Conservation (phyloP, 2,797 vertebrate species). For the Denticeps clupeoides region DNA sequence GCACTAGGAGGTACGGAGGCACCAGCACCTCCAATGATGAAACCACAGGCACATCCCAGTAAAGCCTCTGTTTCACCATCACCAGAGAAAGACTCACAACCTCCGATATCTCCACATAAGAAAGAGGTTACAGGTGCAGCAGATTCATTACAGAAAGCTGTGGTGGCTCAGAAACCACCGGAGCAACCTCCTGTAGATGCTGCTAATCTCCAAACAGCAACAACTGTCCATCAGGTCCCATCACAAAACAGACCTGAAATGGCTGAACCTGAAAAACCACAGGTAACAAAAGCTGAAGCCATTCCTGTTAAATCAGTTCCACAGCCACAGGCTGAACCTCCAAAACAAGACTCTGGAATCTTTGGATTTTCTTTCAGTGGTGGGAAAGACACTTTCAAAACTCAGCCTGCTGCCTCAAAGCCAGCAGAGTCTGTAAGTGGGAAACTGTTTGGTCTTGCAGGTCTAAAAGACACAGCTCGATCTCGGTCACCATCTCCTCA, state of each 20-base stretch:
- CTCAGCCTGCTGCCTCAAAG: background rate
- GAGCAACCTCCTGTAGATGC: constrained; percentile 23
- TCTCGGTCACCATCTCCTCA: constrained; percentile 62
- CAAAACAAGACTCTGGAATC: constrained; percentile 25
- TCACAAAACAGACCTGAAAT: too few relatives aligned
- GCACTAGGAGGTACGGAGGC: constrained; percentile 64
- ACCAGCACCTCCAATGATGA: constrained; percentile 36
- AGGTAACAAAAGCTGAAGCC: background rate
- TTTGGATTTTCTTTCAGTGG: constrained; percentile 26
- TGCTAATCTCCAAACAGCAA: constrained; percentile 34
- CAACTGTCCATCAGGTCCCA: background rate
- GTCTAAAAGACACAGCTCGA: constrained; percentile 32
- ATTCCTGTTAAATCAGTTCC: constrained; percentile 17
- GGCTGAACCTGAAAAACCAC: too few relatives aligned
- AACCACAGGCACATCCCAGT: constrained; percentile 33
- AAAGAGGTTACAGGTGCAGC: constrained; percentile 30
- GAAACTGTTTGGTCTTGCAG: too few relatives aligned
- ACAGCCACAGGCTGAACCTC: constrained; percentile 13
- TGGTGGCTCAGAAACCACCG: constrained; percentile 38
- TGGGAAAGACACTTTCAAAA: constrained; percentile 20
- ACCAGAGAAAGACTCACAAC: constrained; percentile 10
- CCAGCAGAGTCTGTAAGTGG: background rate
- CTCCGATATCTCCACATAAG: constrained; percentile 27
- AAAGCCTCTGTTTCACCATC: constrained; percentile 31
- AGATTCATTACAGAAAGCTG: constrained; percentile 26